Evolutionary conservation across 2,888 invertebrate genomes (phyloP).

Genomic region (Acanthosepion lycidas): DNA sequence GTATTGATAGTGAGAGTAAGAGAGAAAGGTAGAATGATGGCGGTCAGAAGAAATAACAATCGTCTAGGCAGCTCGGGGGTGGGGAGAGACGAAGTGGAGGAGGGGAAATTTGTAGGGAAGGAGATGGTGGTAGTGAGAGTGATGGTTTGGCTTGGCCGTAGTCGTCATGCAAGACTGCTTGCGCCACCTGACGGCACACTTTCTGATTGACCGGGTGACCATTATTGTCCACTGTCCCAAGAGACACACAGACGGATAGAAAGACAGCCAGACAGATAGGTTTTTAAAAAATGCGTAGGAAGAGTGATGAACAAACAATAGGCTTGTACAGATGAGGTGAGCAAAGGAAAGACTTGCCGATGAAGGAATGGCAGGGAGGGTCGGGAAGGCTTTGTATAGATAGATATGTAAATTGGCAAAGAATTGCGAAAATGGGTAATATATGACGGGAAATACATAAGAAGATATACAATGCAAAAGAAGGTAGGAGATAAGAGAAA

Average conservation of each 20-base stretch:
- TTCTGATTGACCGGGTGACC: slow-evolving; percentile 33
- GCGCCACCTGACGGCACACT: slow-evolving; percentile 33
- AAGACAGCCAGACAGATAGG: slow-evolving; percentile 15
- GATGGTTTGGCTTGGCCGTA: slow-evolving; percentile 33
- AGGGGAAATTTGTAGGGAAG: neutral
- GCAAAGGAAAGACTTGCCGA: neutral
- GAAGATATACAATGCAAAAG: neutral
- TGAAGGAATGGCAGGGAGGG: neutral
- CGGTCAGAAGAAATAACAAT: neutral
- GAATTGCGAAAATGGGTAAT: neutral
- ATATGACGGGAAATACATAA: neutral
- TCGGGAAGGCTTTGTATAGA: neutral
- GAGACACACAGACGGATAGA: slow-evolving; percentile 33
- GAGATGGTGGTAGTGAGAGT: neutral
- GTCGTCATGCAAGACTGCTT: slow-evolving; percentile 22
- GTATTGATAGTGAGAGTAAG: neutral
- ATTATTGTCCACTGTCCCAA: slow-evolving; percentile 33
- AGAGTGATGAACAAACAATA: neutral
- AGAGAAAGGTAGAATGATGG: neutral
- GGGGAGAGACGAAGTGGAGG: neutral
- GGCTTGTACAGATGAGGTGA: slow-evolving; percentile 17
- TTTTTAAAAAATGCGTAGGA: neutral
- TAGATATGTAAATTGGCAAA: neutral
- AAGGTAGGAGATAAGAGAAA: neutral
- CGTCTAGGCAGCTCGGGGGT: neutral